These are phyloP conservation scores for Rhaphigaster nebulosa DNA, from an alignment of 2,888 invertebrate species.

Conservation along the genomic window DNA sequence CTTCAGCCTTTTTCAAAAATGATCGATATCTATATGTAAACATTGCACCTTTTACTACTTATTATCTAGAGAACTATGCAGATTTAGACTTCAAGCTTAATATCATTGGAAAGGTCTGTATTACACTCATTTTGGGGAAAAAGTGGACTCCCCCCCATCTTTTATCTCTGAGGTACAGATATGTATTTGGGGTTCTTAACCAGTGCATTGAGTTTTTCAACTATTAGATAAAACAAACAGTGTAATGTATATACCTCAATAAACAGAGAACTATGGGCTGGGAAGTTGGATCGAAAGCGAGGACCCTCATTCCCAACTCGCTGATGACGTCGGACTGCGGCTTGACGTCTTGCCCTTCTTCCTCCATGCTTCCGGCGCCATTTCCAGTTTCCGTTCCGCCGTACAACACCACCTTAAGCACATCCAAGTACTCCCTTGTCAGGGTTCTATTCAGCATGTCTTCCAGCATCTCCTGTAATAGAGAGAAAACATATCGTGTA, in stretches of 20 bases:
- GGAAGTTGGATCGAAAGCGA: conserved; percentile 77
- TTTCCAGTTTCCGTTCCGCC: conserved; percentile 70
- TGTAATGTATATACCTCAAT: conserved; percentile 73
- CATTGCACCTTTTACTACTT: no score
- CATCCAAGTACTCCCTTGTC: conserved; percentile 89
- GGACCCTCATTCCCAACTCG: conserved; percentile 82
- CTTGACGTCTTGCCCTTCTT: conserved; percentile 62
- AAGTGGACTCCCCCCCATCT: no score
- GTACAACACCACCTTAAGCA: conserved; percentile 82
- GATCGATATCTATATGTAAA: no score
- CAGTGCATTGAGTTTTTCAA: no score
- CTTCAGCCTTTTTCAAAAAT: no score
- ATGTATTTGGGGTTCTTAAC: no score
- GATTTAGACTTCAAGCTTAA: no score
- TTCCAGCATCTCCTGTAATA: conserved; percentile 79
- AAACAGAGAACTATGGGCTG: conserved; percentile 77
- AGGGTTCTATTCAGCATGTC: conserved; percentile 88
- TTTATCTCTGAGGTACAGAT: no score
- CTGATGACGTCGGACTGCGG: conserved; percentile 79
- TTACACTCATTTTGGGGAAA: no score
- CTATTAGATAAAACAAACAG: no score
- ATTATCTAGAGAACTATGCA: no score
- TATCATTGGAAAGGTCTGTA: no score
- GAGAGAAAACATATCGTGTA: not conserved
- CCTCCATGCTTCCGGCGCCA: conserved; percentile 63